Evolutionary conservation across 2,113 vertebrate species (phyloP), one percentile per base, ranked within the genome.

Genomic region (Haplotaxodon microlepis): DNA sequence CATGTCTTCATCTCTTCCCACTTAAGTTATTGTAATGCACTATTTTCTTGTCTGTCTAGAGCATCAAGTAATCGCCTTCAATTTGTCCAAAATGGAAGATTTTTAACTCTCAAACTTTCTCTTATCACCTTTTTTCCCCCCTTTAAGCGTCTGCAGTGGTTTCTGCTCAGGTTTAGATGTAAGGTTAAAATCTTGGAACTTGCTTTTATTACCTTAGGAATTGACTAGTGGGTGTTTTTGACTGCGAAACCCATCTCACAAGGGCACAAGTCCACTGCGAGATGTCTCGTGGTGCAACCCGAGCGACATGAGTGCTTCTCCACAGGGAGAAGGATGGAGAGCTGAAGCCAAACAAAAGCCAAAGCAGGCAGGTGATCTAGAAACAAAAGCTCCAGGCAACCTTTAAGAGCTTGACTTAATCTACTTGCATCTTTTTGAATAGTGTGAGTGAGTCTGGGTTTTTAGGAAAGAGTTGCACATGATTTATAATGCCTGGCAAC

Each of bases 41-140:
- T 38, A 38, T 66, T 66, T 36, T 66, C 31, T 2, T 12, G 31
- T 36, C 31, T 66, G 61, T n/a, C 61, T n/a, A 36, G 9, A 66
- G 31, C 17, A 12, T 66, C 4, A 19, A 66, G 31, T 38, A 36
- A n/a, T 38, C 4, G 0, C 61, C 17, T 66, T 12, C 61, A 66
- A 12, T 38, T 38, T 66, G 34, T 38, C 34, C 10, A 66, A 21
- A 66, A 21, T 66, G 10, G 0, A 66, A 38, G 19, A 13, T 3
- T 38, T 66, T 13, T 21, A 66, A 66, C 34, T 38, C 19, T 2
- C 34, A 38, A 21, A 66, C 7, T 12, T 13, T 66, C 7, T 12
- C 19, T 38, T 21, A 8, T 38, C 19, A 2, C 19, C 10, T 3
- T 19, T 4, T 7, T 1, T 1, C 1, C 4, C 6, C 3, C 4